These are phyloP conservation scores for Aplochiton taeniatus DNA, from an alignment of 2,797 vertebrate species.

Conservation along the genomic window DNA sequence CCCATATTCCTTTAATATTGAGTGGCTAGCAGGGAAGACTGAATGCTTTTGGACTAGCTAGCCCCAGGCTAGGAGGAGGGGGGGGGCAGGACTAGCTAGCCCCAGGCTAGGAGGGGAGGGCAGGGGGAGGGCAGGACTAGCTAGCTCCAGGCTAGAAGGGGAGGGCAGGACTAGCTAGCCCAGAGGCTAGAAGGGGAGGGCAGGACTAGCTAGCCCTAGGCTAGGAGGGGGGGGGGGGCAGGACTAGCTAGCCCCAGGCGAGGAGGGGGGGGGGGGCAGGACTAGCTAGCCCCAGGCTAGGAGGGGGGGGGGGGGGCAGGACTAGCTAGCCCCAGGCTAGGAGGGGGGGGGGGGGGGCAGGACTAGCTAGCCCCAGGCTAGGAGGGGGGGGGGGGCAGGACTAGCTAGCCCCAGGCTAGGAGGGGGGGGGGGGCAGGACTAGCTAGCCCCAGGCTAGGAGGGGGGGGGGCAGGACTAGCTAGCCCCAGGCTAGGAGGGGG, in stretches of 20 bases:
- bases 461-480: slow-evolving; percentile 19
- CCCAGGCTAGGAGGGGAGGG: too few relatives aligned
- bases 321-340: too few relatives aligned
- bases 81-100: slow-evolving; percentile 18
- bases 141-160: slow-evolving; percentile 15
- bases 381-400: slow-evolving; percentile 10
- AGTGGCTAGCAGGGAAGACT: too few relatives aligned
- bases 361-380: too few relatives aligned
- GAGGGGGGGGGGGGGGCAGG: not conserved
- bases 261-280: slow-evolving; percentile 7
- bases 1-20: too few relatives aligned
- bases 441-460: slow-evolving; percentile 24
- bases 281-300: too few relatives aligned
- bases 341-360: too few relatives aligned
- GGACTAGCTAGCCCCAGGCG: slow-evolving; percentile 19
- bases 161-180: slow-evolving; percentile 12
- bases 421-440: slow-evolving; percentile 8
- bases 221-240: too few relatives aligned
- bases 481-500: too few relatives aligned
- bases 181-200: too few relatives aligned
- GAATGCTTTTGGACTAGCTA: not conserved
- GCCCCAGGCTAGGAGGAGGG: too few relatives aligned
- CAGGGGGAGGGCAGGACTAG: too few relatives aligned
- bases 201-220: slow-evolving; percentile 12
- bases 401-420: slow-evolving; percentile 21